Evolutionary conservation across 2,888 invertebrate genomes (phyloP).

Genomic region (Tinea semifulvella): DNA sequence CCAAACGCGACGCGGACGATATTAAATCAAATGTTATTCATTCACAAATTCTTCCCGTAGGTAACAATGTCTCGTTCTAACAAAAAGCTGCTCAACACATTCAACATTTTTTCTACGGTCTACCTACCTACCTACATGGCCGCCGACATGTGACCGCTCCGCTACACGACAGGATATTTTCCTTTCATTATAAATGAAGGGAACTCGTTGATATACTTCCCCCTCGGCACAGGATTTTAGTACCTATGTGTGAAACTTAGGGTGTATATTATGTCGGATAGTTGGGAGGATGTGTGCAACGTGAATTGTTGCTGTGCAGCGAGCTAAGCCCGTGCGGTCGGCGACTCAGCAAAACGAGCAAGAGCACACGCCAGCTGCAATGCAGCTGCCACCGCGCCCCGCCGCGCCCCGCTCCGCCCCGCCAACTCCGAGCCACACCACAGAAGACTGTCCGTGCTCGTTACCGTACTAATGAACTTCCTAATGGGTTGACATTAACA

Average conservation of each 20-base stretch:
- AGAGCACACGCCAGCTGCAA: constrained; percentile 49
- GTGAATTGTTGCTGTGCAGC: constrained; percentile 23
- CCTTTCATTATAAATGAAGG: constrained; percentile 11
- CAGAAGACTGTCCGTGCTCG: background rate
- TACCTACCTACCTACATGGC: background rate
- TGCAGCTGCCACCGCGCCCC: constrained; percentile 40
- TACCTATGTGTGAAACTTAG: background rate
- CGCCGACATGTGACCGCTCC: background rate
- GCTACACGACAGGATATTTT: constrained; percentile 1
- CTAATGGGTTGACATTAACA: too few relatives aligned
- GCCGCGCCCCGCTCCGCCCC: background rate
- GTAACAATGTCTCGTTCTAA: too few relatives aligned
- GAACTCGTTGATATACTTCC: background rate
- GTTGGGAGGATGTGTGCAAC: background rate
- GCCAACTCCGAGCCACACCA: background rate
- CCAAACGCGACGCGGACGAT: too few relatives aligned
- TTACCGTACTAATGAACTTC: too few relatives aligned
- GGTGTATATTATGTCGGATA: background rate
- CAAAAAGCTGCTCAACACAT: too few relatives aligned
- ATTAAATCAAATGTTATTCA: too few relatives aligned
- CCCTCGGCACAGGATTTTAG: background rate
- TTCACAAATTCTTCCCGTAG: too few relatives aligned
- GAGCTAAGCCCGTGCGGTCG: constrained; percentile 19
- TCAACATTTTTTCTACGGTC: background rate
- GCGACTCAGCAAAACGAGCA: constrained; percentile 42